phyloP scores from a whole-genome alignment of 2,888 invertebrate genomes.

The Aplocera efformata region DNA sequence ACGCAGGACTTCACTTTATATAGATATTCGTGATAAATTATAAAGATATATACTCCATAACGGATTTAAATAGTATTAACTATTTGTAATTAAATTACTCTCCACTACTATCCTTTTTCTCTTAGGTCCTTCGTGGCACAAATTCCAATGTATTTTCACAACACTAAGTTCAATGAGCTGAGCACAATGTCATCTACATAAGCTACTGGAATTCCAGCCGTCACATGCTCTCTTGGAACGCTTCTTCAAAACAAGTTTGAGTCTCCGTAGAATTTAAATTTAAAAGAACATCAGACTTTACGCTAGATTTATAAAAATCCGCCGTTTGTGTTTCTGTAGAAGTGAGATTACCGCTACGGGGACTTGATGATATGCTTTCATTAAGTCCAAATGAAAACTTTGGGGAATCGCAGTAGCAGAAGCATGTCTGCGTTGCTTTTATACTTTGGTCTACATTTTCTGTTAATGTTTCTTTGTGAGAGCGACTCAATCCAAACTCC shows the following conservation, averaged over 20 bases:
- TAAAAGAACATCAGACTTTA: slow-evolving; percentile 48
- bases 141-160: too few species aligned
- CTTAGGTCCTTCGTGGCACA: too few species aligned
- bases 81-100: too few species aligned
- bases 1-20: too few species aligned
- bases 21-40: too few species aligned
- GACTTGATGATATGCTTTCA: slow-evolving; percentile 53
- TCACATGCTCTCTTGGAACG: slow-evolving; percentile 17
- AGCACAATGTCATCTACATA: not conserved
- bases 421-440: slow-evolving; percentile 68
- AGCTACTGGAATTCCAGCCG: slow-evolving; percentile 11
- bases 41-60: too few species aligned
- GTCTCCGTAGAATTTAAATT: slow-evolving; percentile 58
- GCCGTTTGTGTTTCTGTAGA: slow-evolving; percentile 63
- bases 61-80: too few species aligned
- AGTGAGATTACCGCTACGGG: slow-evolving; percentile 43
- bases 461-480: slow-evolving; percentile 57
- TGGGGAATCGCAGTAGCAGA: slow-evolving; percentile 54
- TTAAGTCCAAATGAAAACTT: slow-evolving; percentile 42
- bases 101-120: too few species aligned
- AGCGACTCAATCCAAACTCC: slow-evolving; percentile 56
- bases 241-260: slow-evolving; percentile 57
- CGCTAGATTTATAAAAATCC: slow-evolving; percentile 32
- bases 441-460: slow-evolving; percentile 57
- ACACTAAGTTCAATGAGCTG: too few species aligned